phyloP scores from a whole-genome alignment of 2,797 vertebrate species.

The Potorous gilbertii region DNA sequence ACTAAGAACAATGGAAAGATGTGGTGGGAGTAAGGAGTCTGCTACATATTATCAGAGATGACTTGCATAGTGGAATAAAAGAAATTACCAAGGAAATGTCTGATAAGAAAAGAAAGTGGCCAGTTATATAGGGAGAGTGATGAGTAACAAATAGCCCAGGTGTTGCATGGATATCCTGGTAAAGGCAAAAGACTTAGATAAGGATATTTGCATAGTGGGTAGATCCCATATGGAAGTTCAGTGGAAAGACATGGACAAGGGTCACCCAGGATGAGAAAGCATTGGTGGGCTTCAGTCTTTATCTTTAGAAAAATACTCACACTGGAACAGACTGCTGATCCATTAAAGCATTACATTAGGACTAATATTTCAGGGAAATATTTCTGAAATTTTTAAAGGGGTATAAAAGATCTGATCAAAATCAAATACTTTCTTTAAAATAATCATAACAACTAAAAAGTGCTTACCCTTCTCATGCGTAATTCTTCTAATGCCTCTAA shows the following conservation, averaged over 20 bases:
- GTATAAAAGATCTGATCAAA: conserved; percentile 12
- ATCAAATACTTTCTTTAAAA: conserved; percentile 48
- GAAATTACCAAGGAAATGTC: not conserved
- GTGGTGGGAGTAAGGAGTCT: not conserved
- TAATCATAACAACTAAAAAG: conserved; percentile 21
- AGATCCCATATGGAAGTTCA: not conserved
- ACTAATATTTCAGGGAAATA: not conserved
- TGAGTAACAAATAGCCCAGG: not conserved
- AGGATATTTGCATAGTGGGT: not conserved
- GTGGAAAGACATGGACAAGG: not conserved
- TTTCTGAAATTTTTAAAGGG: not conserved
- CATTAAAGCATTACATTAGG: not conserved
- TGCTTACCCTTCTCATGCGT: conserved; percentile 91
- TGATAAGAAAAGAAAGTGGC: not conserved
- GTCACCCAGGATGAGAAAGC: not conserved
- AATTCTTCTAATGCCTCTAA: conserved; percentile 94
- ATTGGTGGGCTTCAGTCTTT: not conserved
- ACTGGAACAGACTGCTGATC: not conserved
- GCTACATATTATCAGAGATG: not conserved
- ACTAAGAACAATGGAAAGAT: not conserved
- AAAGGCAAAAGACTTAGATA: not conserved
- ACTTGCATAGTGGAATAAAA: not conserved
- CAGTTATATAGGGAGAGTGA: not conserved
- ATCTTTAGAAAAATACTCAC: not conserved
- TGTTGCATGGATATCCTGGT: not conserved